Percentiles rank a stretch among this genome's conserved stretches.
phyloP scores from a whole-genome alignment of 2,113 vertebrate genomes.

The Lophius piscatorius region DNA sequence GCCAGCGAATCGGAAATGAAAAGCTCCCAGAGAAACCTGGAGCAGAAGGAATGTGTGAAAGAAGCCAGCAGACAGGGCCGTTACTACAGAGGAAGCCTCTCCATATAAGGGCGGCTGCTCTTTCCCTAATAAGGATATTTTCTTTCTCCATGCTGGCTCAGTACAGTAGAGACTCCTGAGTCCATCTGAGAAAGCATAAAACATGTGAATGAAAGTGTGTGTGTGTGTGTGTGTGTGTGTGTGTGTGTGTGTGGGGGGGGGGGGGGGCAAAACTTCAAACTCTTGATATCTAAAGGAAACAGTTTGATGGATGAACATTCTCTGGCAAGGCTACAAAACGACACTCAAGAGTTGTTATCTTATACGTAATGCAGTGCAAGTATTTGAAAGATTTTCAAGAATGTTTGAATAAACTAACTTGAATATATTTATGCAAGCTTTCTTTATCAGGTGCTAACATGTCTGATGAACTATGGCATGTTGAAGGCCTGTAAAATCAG shows the following conservation, averaged over 20 bases:
- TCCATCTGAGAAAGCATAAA: conserved; percentile 35
- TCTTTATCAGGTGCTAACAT: neutral
- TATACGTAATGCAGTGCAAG: neutral
- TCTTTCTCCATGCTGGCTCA: conserved; percentile 61
- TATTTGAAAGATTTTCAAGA: neutral
- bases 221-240: conserved; percentile 18
- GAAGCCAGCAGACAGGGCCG: conserved; percentile 89
- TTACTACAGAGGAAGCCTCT: conserved; percentile 89
- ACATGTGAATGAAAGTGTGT: conserved; percentile 44
- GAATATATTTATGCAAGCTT: too few species aligned
- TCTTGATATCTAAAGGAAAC: conserved; percentile 63
- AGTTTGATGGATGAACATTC: conserved; percentile 52
- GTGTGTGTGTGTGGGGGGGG: conserved; percentile 17
- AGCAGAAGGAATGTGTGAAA: conserved; percentile 86
- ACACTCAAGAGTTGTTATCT: conserved; percentile 44
- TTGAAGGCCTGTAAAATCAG: too few species aligned
- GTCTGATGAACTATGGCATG: too few species aligned
- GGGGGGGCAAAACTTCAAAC: conserved; percentile 38
- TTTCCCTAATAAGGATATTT: conserved; percentile 74
- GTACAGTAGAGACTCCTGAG: conserved; percentile 69
- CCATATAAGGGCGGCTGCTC: conserved; percentile 89
- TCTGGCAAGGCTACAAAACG: conserved; percentile 47
- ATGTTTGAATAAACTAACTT: too few species aligned
- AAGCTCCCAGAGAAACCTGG: conserved; percentile 88
- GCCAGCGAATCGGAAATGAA: conserved; percentile 96